A percentile compares a stretch with the other conserved stretches of the same genome.
Evolutionary conservation across 2,113 vertebrate genomes (phyloP).

Genomic region (Struthio camelus): DNA sequence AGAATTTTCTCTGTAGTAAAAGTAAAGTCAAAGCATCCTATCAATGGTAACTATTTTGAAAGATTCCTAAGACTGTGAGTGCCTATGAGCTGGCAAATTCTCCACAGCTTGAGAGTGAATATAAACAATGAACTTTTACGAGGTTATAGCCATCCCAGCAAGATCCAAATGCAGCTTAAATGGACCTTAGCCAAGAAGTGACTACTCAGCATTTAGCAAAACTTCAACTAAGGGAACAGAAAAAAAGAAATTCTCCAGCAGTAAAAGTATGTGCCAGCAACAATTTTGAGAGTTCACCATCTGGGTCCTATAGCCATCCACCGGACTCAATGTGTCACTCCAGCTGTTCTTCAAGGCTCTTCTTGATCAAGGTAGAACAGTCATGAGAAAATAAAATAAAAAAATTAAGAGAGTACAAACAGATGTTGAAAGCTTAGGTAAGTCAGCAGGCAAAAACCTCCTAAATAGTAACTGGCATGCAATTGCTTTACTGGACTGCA

Average conservation of each 20-base stretch:
- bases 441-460: background rate
- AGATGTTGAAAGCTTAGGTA: background rate
- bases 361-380: background rate
- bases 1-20: conserved; percentile 37
- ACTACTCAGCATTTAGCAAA: conserved; percentile 54
- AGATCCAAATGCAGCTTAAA: conserved; percentile 32
- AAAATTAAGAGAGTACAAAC: background rate
- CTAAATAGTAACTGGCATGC: background rate
- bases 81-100: conserved; percentile 8
- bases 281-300: conserved; percentile 58
- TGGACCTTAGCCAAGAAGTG: conserved; percentile 53
- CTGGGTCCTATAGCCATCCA: conserved; percentile 40
- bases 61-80: background rate
- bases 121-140: conserved; percentile 55
- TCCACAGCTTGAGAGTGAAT: background rate
- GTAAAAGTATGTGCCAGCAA: conserved; percentile 45
- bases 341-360: conserved; percentile 45
- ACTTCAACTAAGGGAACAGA: conserved; percentile 25
- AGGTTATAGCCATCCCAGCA: conserved; percentile 5
- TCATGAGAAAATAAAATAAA: conserved; percentile 22
- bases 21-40: conserved; percentile 47
- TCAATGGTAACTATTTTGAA: conserved; percentile 37
- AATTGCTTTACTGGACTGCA: background rate
- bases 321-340: conserved; percentile 37
- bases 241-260: background rate